Percentiles rank a stretch among this genome's conserved stretches.
Evolutionary conservation across 2,888 invertebrate genomes (phyloP).

Genomic region (Diaperis boleti): DNA sequence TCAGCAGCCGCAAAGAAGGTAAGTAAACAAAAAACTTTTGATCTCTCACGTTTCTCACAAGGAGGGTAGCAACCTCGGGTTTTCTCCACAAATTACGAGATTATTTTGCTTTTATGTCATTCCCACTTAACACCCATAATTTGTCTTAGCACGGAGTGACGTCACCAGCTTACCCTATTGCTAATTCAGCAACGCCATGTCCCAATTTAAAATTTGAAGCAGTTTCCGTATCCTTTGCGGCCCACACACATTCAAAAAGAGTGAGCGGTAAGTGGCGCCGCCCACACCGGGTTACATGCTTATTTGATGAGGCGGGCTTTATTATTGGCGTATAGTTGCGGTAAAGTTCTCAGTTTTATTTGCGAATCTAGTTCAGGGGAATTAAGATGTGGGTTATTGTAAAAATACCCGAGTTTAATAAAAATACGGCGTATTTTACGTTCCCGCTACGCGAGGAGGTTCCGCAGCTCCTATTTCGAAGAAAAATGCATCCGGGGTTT

Average conservation of each 20-base stretch:
- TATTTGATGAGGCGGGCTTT: constrained; percentile 16
- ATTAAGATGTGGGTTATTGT: neutral
- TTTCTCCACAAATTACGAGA: constrained; percentile 4
- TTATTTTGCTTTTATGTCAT: constrained; percentile 12
- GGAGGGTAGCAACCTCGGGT: neutral
- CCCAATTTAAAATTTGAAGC: constrained; percentile 19
- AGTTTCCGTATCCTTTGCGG: neutral
- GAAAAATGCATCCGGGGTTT: neutral
- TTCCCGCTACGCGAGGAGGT: too few relatives aligned
- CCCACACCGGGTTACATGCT: neutral
- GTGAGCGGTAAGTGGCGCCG: constrained; percentile 6
- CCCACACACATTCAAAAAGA: constrained; percentile 17
- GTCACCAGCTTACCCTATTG: neutral
- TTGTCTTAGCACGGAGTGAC: neutral
- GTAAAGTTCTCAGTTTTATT: constrained; percentile 19
- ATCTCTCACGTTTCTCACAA: neutral
- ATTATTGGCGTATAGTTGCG: constrained; percentile 1
- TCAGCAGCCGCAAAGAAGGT: neutral
- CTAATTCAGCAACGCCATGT: constrained; percentile 6
- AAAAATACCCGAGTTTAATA: neutral
- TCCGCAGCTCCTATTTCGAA: too few relatives aligned
- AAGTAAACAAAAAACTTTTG: neutral
- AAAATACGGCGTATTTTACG: neutral
- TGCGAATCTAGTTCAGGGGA: neutral
- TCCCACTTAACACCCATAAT: neutral